Evolutionary conservation across 2,888 invertebrate genomes (phyloP), one percentile per base, ranked within the genome.

Genomic region (Iphiclides podalirius): DNA sequence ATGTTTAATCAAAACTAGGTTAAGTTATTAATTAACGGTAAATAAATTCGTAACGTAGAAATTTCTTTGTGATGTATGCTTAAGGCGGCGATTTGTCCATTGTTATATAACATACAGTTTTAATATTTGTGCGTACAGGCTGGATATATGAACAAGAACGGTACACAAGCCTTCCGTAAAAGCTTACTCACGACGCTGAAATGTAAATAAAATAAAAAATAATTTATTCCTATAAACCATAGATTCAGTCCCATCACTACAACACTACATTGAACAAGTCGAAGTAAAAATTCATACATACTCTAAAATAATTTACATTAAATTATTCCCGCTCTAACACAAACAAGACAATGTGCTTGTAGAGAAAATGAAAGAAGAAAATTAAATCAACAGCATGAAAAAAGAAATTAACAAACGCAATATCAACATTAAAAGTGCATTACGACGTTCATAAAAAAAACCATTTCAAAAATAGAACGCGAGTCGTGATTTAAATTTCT

Each of bases 161-260:
- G 15, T 36, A 47, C 48, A 36, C 9, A 35, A 42, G 35, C 26
- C 7, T 26, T 41, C 35, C 13, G n/a, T 47, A 43, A 47, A 34
- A 40, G 35, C 36, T 51, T 33, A 48, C 46, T 37, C 23, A 7
- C 42, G 34, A 37, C 6, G 57, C 57, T 55, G 51, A 54, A 43
- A 52, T 58, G 53, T 53, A 17, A 61, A 61, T 58, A 55, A 58
- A 61, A 60, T 59, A 63, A 59, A 55, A n/a, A 70, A 64, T 58
- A 69, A 67, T 55, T 68, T 66, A 71, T 36, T 70, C 59, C 64
- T 60, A 64, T 64, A 67, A 70, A 70, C 64, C 60, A 71, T 58
- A 61, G 63, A 71, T 73, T 77, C 74, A 78, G 72, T 76, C 70
- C 70, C 67, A 63, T 72, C 63, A 63, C 63, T 68, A 63, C 60